A percentile compares a stretch with the other conserved stretches of the same genome.
phyloP scores from a whole-genome alignment of 2,113 vertebrate species.

The Thalassoma bifasciatum region DNA sequence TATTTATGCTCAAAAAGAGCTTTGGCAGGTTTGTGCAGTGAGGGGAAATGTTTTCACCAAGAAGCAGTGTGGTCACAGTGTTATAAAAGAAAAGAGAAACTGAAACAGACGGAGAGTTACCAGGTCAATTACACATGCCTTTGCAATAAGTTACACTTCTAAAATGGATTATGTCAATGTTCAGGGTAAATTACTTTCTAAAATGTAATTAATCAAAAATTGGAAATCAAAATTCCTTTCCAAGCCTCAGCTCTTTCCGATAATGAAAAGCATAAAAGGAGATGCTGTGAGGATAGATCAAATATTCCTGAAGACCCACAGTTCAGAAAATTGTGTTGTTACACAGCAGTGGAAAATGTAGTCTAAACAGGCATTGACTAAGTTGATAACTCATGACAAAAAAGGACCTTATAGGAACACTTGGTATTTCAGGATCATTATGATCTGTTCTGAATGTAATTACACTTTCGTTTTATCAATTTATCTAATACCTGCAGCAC shows the following conservation, averaged over 20 bases:
- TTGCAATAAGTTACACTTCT: not conserved
- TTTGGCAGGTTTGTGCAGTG: not conserved
- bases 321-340: not conserved
- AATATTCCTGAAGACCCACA: not conserved
- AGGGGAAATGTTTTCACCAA: not conserved
- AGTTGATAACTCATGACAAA: too few species aligned
- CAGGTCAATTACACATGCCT: not conserved
- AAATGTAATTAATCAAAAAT: not conserved
- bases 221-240: not conserved
- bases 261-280: not conserved
- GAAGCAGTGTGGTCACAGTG: not conserved
- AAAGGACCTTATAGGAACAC: too few species aligned
- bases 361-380: not conserved
- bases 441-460: too few species aligned
- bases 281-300: not conserved
- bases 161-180: not conserved
- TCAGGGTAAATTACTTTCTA: not conserved
- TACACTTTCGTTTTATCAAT: too few species aligned
- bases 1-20: constrained; percentile 3
- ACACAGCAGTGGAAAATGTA: not conserved
- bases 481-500: too few species aligned
- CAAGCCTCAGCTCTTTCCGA: not conserved
- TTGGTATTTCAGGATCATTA: too few species aligned
- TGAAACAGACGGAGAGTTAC: too few species aligned
- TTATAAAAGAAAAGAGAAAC: not conserved